Evolutionary conservation across 2,797 vertebrate species (phyloP).

Genomic region (Catharus ustulatus): DNA sequence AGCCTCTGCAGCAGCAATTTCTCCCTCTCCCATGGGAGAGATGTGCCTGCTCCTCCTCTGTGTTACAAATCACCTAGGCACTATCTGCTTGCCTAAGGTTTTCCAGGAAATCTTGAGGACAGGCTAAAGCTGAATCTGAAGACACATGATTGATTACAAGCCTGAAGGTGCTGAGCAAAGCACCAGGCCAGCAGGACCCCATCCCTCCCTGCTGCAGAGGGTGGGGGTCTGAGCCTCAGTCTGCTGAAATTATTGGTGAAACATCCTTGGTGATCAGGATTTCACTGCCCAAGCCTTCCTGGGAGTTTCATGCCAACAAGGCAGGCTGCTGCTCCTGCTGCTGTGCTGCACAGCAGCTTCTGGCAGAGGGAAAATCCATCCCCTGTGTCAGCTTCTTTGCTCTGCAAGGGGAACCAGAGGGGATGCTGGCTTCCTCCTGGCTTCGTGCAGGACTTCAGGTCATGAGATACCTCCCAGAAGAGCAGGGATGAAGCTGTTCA

Average conservation of each 20-base stretch:
- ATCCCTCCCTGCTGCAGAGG: neutral
- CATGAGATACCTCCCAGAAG: neutral
- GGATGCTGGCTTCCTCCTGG: neutral
- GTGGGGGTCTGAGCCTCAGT: neutral
- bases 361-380: neutral
- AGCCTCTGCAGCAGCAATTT: accelerated
- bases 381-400: neutral
- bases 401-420: neutral
- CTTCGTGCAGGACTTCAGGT: neutral
- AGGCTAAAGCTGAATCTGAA: neutral
- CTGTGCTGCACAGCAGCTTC: accelerated
- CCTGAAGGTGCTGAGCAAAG: neutral
- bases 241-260: neutral
- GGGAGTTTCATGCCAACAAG: neutral
- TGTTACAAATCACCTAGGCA: accelerated
- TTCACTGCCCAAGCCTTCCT: neutral
- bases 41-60: neutral
- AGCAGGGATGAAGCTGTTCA: neutral
- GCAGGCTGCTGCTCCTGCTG: neutral
- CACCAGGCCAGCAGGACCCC: neutral
- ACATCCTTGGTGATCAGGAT: neutral
- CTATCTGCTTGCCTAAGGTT: neutral
- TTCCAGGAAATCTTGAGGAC: neutral
- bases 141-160: neutral
- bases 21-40: neutral